Conservation (phyloP, 2,888 invertebrate genomes). For the Syrphus vitripennis region DNA sequence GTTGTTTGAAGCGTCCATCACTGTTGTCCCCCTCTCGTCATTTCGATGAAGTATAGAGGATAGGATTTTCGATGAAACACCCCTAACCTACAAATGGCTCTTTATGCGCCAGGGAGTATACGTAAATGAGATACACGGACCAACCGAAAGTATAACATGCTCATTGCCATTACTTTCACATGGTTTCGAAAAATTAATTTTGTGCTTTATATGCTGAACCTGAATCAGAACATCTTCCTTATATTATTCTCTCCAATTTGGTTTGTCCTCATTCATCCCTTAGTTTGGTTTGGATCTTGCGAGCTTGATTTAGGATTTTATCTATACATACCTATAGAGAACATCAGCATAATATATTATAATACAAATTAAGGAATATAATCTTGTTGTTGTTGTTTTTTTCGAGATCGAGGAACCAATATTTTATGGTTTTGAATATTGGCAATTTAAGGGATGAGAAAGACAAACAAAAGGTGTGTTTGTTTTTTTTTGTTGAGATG, state of each 20-base stretch:
- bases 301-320: not conserved
- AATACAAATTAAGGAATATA: slow-evolving; percentile 22
- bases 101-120: slow-evolving; percentile 4
- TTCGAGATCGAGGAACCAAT: not conserved
- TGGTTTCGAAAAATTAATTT: slow-evolving; percentile 69
- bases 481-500: no score
- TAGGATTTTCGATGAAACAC: slow-evolving; percentile 14
- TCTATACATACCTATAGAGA: not conserved
- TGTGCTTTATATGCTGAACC: slow-evolving; percentile 68
- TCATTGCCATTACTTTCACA: slow-evolving; percentile 68
- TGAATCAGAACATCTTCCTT: slow-evolving; percentile 58
- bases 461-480: slow-evolving; percentile 14
- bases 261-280: not conserved
- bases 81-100: slow-evolving; percentile 47
- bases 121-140: slow-evolving; percentile 50
- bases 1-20: not conserved
- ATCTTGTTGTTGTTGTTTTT: not conserved
- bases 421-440: slow-evolving; percentile 30
- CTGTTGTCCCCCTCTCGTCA: no score
- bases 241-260: not conserved
- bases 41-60: no score
- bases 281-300: not conserved
- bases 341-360: slow-evolving; percentile 51
- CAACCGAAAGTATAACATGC: slow-evolving; percentile 60
- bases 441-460: not conserved